Percentiles rank a stretch among this genome's conserved stretches.
These are phyloP conservation scores for Sapajus apella DNA, from an alignment of 2,113 vertebrate species.

Conservation along the genomic window DNA sequence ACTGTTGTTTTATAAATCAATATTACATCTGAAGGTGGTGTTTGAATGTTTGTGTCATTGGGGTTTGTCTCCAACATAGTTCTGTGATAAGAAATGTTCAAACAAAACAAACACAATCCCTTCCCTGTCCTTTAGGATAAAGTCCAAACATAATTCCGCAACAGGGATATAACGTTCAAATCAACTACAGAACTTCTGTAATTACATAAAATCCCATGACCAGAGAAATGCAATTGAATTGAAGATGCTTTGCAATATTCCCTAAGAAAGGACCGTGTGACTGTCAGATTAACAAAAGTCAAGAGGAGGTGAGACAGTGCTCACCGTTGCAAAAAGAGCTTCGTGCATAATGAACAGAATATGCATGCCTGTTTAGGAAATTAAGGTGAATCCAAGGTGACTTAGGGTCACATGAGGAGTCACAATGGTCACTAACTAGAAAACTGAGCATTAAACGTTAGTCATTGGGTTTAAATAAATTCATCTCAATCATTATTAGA, in stretches of 20 bases:
- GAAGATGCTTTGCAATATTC: constrained; percentile 77
- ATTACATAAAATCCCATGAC: constrained; percentile 81
- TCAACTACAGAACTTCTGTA: constrained; percentile 78
- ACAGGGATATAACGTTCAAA: constrained; percentile 80
- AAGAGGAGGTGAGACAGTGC: constrained; percentile 64
- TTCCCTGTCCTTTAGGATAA: constrained; percentile 72
- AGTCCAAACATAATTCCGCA: constrained; percentile 83
- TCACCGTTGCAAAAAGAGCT: constrained; percentile 36
- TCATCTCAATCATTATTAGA: constrained; percentile 57
- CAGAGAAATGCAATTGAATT: constrained; percentile 81
- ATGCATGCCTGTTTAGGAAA: constrained; percentile 72
- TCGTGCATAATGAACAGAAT: constrained; percentile 60
- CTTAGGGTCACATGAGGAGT: constrained; percentile 48
- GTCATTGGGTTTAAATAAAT: constrained; percentile 64
- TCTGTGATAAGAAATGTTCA: constrained; percentile 85
- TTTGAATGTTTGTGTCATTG: constrained; percentile 81
- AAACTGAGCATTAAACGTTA: constrained; percentile 68
- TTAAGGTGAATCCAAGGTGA: constrained; percentile 74
- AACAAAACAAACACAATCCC: constrained; percentile 84
- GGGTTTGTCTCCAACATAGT: constrained; percentile 83
- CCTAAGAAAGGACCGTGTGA: constrained; percentile 76
- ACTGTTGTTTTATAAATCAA: constrained; percentile 84
- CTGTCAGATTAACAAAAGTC: constrained; percentile 77
- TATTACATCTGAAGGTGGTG: constrained; percentile 82
- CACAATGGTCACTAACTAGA: constrained; percentile 56